Base-by-base conservation (phyloP, 2,113 vertebrate genomes). In the Balaeniceps rex region DNA sequence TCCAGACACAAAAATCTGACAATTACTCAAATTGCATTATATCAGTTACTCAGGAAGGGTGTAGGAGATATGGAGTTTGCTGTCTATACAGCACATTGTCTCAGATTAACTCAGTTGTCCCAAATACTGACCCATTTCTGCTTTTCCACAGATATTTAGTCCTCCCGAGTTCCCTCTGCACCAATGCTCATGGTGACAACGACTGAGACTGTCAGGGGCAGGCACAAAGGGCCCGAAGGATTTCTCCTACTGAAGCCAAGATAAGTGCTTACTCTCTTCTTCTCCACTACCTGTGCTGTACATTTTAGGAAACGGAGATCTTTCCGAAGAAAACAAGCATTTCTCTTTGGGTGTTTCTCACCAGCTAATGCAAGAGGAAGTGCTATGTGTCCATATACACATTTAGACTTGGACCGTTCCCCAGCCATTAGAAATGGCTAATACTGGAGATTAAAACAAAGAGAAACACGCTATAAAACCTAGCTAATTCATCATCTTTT, bases 91-190 rank as follows among this genome's bases (percentile, higher is more conserved):
- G 69, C 74, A 82, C 46, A 40, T 6, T 82, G 63, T 28, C 92
- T 96, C 66, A 82, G 83, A 68, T 70, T 85, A 93, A 94, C 79
- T 96, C 72, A 29, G 46, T 18, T 87, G 90, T 90, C 94, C 94
- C 94, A 97, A 96, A 97, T 94, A 91, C 70, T 96, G 88, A 95
- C 90, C 93, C 85, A 93, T 88, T 97, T 97, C 79, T 92, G 66
- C 52, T 87, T 87, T 87, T 94, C 46, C 69, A 94, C 44, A 40
- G 52, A 51, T 65, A 71, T 24, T 77, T 38, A 76, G 82, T 86
- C 38, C 78, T 96, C 57, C 38, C 0, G 0, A 93, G 74, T 24
- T 91, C 66, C 60, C 71, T 92, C 92, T 54, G 34, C 47, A 52
- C 83, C 1, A 4, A 78, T 44, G 83, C 69, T 93, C 49, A 84